These are phyloP conservation scores for Ia io DNA, from an alignment of 2,113 vertebrate genomes.

Conservation along the genomic window DNA sequence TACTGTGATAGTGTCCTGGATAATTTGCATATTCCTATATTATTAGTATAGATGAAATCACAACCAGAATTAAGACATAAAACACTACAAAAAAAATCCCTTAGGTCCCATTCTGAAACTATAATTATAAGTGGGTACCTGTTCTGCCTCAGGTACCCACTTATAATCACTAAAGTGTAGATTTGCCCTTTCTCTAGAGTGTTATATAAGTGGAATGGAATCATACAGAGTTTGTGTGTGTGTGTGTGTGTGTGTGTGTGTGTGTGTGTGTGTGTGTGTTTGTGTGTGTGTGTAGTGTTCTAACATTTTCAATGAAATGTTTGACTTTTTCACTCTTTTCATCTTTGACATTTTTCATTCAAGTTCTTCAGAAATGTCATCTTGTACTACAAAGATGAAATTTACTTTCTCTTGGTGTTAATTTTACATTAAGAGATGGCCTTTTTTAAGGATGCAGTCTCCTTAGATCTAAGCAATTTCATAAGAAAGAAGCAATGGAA, in stretches of 20 bases:
- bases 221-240: too few relatives aligned
- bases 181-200: background rate
- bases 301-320: background rate
- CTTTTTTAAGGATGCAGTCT: background rate
- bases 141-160: fast-evolving
- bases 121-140: background rate
- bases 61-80: background rate
- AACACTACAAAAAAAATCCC: background rate
- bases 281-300: background rate
- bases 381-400: background rate
- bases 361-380: background rate
- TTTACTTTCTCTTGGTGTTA: background rate
- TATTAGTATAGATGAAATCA: background rate
- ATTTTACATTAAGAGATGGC: background rate
- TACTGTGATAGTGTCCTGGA: too few relatives aligned
- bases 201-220: background rate
- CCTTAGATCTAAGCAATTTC: background rate
- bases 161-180: background rate
- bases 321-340: background rate
- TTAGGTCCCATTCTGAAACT: background rate
- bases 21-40: too few relatives aligned
- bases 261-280: too few relatives aligned
- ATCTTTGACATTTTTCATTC: background rate
- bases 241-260: background rate
- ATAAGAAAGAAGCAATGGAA: background rate